Evolutionary conservation across 2,797 vertebrate genomes (phyloP), one percentile per base, ranked within the genome.

Genomic region (Forpus xanthops): DNA sequence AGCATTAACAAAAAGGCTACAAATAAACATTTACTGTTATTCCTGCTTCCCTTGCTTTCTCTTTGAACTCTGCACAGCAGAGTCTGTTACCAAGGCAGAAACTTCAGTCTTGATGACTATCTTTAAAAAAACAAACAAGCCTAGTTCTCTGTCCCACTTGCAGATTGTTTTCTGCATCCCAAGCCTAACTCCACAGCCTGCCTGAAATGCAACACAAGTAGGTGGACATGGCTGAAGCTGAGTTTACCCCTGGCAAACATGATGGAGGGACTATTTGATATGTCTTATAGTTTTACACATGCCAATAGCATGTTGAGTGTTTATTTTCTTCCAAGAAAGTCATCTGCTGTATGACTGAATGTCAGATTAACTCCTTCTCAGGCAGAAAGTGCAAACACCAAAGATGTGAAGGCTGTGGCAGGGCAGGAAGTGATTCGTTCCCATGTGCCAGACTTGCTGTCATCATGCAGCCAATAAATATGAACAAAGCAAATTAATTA

Each of bases 11-110:
- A 65, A 62, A 86, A 61, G 19, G 17, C 23, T 55, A 71, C 7
- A 12, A 65, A 85, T 47, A 24, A 79, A 35, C 42, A 45, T 83
- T 89, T 76, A 61, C 41, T 30, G 25, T 50, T 91, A 60, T 39
- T 94, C 19, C 24, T 77, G 52, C 72, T 91, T 93, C 85, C 47
- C 24, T 92, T 72, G 27, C 39, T 71, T 87, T 93, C 56, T 87
- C 45, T 25, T 60, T 86, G 37, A 72, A 31, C 39, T 86, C 45
- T 80, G 58, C n/a, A 37, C 16, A 39, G 37, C 21, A 76, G 50
- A 80, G 55, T 52, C 37, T 58, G 17, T 86, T 76, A 42, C 17
- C 39, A 49, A 31, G 31, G 93, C 60, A 45, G 33, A 85, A 87
- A 53, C 47, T 50, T 82, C 39, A 28, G 25, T 44, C 45, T 56